Evolutionary conservation across 2,113 vertebrate species (phyloP), one percentile per base, ranked within the genome.

Genomic region (Alosa alosa): DNA sequence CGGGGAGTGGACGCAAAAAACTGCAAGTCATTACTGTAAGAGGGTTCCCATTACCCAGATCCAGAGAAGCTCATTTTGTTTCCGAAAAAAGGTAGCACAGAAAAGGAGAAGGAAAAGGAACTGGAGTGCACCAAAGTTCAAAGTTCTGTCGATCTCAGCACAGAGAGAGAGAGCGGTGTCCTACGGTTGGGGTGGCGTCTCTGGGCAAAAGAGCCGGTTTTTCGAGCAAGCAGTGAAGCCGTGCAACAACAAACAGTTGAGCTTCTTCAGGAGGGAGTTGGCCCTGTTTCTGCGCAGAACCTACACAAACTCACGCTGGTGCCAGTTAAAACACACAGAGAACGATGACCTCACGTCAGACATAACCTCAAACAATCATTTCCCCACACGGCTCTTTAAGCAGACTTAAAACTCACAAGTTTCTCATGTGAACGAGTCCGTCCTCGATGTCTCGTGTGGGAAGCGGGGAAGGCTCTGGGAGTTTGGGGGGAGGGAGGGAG

Each of bases 291-390:
- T 72, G 8, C 10, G 31, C 64, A 36, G 25, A 10, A 72, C 25
- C n/a, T 72, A 31, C 64, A 72, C 64, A 72, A 72, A 72, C 64
- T 31, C 4, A 31, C 64, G 4, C 6, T 10, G 11, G n/a, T 72
- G 64, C 64, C 64, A 72, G 64, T 72, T 72, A 72, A 72, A 72
- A 72, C 64, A 72, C 25, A 72, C 64, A 64, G 22, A 36, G 64
- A 11, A 25, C 64, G n/a, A 72, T 72, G 64, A 72, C 64, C 64
- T 72, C 64, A 72, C 64, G 13, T 31, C 64, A 72, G 64, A 72
- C 64, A 72, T 15, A 72, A 72, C 64, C 64, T 72, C 64, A 72
- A 72, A 72, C 25, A 72, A 72, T 72, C 64, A 72, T 72, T 72
- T 72, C 64, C 64, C 64, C 64, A 31, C 64, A 72, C n/a, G 64